Percentiles rank a stretch among this genome's conserved stretches.
Conservation (phyloP, 1,140 invertebrate species). For the Dolichoris vasculosae region DNA sequence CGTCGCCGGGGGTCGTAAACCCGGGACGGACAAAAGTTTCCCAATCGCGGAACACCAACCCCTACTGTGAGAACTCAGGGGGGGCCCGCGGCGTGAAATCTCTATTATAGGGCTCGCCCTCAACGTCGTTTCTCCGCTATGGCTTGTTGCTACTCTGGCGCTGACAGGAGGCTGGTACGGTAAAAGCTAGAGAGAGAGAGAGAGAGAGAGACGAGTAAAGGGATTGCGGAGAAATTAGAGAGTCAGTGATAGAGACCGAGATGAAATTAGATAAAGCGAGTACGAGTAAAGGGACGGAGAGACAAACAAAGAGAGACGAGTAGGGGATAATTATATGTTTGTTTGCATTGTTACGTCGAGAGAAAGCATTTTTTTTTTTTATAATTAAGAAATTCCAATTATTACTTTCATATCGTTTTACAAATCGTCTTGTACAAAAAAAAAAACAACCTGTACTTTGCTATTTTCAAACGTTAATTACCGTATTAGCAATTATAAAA, state of each 20-base stretch:
- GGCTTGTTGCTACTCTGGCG: conserved; percentile 8
- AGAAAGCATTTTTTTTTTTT: neutral
- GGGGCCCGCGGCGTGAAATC: conserved; percentile 72
- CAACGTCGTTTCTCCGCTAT: neutral
- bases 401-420: no score
- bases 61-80: conserved; percentile 70
- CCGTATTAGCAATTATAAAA: no score
- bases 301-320: neutral
- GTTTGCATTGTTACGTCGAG: neutral
- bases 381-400: no score
- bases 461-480: no score
- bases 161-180: conserved; percentile 36
- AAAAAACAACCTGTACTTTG: no score
- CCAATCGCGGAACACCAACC: conserved; percentile 52
- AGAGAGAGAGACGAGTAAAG: neutral
- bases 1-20: neutral
- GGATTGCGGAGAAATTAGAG: conserved; percentile 46
- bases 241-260: conserved; percentile 27
- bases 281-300: neutral
- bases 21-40: conserved; percentile 57
- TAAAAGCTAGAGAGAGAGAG: neutral
- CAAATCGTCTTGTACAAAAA: neutral
- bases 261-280: neutral
- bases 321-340: neutral
- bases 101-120: conserved; percentile 64